Base-by-base conservation (phyloP, 2,797 vertebrate genomes). In the Todus mexicanus region DNA sequence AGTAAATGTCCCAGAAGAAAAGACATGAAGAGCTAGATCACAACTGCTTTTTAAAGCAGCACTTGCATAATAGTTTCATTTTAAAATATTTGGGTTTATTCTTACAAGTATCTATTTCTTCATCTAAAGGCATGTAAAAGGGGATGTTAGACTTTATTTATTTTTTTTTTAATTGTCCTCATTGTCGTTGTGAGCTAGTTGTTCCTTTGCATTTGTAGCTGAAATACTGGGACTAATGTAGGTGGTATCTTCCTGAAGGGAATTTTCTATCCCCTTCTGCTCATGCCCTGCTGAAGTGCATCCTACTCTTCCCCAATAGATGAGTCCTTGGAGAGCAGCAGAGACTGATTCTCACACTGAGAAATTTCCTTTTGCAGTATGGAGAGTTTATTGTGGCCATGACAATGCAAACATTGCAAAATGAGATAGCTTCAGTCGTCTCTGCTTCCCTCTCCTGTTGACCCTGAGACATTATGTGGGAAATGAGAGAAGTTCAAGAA, bases 381-480 rank as follows among this genome's bases (percentile, higher is more conserved):
- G 21, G 72, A 31, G 31, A 64, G 31, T 65, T 81, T 83, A 23
- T 68, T 84, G 61, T 77, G 61, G 42, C 56, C n/a, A 15, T 40
- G 68, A 51, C 65, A 75, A 71, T 75, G 73, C 66, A 90, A 80
- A 80, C 40, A 51, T 35, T 77, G 89, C 87, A 82, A 89, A 92
- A 74, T 35, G n/a, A 38, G 48, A 19, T 25, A 75, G 23, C n/a
- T 77, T 72, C 26, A 12, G 33, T 78, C 17, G 0, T 59, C 82
- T 93, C 73, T 83, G 53, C 63, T 89, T 90, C 69, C 82, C 79
- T 78, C 59, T 91, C 69, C 69, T 78, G 38, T 40, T 89, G 82
- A 87, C 54, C 79, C 38, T 4, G 9, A 81, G 79, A 75, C 5
- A 48, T 31, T 65, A n/a, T 61, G 51, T 61, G 63, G 53, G 61